Evolutionary conservation across 2,888 invertebrate species (phyloP).

Genomic region (Xestia ashworthii): DNA sequence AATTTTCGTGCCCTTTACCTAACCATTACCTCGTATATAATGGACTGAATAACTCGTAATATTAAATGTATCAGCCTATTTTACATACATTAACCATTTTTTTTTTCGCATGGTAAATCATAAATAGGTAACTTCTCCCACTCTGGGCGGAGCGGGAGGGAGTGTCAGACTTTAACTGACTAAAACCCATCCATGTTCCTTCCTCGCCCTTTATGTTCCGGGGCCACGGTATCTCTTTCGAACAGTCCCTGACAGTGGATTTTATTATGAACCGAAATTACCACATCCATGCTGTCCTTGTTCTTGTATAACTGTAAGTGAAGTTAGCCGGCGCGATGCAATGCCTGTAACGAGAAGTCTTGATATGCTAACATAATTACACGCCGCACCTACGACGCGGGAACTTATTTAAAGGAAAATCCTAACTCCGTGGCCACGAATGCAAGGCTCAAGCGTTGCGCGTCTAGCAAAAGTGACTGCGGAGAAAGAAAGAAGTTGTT

Average conservation of each 20-base stretch:
- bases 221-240: too few relatives aligned
- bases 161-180: too few relatives aligned
- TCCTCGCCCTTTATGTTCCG: too few relatives aligned
- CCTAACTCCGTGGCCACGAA: not conserved
- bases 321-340: slow-evolving; percentile 57
- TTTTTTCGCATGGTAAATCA: too few relatives aligned
- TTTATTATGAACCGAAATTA: slow-evolving; percentile 27
- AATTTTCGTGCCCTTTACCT: not conserved
- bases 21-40: not conserved
- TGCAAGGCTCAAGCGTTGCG: not conserved
- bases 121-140: too few relatives aligned
- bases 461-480: not conserved
- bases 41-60: not conserved
- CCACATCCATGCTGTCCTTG: slow-evolving; percentile 30
- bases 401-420: not conserved
- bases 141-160: too few relatives aligned
- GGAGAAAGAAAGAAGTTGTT: not conserved
- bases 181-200: too few relatives aligned
- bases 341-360: slow-evolving; percentile 55
- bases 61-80: not conserved
- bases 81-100: too few relatives aligned
- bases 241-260: not conserved
- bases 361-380: slow-evolving; percentile 53
- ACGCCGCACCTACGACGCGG: slow-evolving; percentile 17
- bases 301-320: slow-evolving; percentile 8